Evolutionary conservation across 2,888 invertebrate genomes (phyloP), one percentile per base, ranked within the genome.

Genomic region (Orthosia gothica): DNA sequence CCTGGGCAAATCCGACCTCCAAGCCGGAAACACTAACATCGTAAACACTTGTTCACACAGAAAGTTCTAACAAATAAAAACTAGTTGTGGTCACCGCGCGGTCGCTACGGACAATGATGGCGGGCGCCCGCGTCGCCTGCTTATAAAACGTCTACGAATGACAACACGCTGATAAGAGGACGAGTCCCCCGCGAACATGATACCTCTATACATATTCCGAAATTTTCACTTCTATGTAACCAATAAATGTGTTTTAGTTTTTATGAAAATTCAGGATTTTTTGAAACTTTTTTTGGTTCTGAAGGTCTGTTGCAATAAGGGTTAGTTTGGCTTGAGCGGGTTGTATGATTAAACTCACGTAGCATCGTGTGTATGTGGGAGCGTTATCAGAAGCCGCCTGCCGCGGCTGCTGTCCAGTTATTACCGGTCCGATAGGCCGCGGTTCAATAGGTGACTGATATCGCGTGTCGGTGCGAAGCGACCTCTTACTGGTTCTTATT

Each of bases 371-470:
- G 82, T 68, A 87, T 89, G 91, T 90, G 83, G 88, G 84, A 87
- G 88, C 89, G 93, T 95, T 96, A 96, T 96, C 96, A 90, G 89
- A 78, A 96, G 95, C 96, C 93, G 96, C 95, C 92, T 92, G 94
- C 89, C 91, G 94, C 96, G 95, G 96, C 95, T 92, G 92, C 83
- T 86, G 95, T 94, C 97, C 94, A 93, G 97, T 97, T 96, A 95
- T 94, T 96, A 96, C 97, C 95, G 91, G 97, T 94, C 92, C 83
- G 92, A 92, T 93, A 95, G 97, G 95, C 97, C 96, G 94, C 93
- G 95, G 97, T 97, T 97, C 97, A 97, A 96, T 95, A 97, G 97
- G 97, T 97, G 96, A 95, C 93, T 94, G 96, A 96, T 96, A 96
- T 88, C 89, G 87, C 86, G 88, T 91, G 93, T 94, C 93, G 91